These are phyloP conservation scores for Halcyon senegalensis DNA, from an alignment of 2,113 vertebrate species.

Conservation along the genomic window DNA sequence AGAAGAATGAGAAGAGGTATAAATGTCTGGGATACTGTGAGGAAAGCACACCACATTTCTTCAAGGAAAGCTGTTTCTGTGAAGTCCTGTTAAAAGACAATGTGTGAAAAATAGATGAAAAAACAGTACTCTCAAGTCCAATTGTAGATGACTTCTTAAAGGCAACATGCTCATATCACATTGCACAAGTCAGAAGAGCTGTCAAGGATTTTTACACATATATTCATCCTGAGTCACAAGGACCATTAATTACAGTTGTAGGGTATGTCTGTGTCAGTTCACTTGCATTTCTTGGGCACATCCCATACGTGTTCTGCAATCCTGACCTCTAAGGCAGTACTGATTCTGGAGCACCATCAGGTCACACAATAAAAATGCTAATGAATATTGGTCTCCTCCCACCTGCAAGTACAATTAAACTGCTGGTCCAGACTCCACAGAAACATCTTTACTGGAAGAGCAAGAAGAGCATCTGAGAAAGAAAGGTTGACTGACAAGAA, in stretches of 20 bases:
- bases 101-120: neutral
- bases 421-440: neutral
- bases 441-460: neutral
- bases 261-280: neutral
- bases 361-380: neutral
- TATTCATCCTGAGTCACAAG: neutral
- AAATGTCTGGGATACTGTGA: neutral
- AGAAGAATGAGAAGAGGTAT: neutral
- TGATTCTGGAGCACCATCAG: neutral
- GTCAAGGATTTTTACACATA: neutral
- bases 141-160: slow-evolving; percentile 6
- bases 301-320: neutral
- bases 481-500: neutral
- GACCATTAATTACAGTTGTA: neutral
- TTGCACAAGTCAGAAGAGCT: neutral
- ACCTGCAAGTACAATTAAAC: neutral
- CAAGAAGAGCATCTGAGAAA: neutral
- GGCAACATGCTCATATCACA: neutral
- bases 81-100: neutral
- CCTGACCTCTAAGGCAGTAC: neutral
- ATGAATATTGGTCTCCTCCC: neutral
- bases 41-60: neutral
- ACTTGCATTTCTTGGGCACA: neutral
- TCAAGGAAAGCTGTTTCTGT: neutral
- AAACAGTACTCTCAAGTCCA: neutral